Base-by-base conservation (phyloP, 2,888 invertebrate species). In the Sericinus montela region DNA sequence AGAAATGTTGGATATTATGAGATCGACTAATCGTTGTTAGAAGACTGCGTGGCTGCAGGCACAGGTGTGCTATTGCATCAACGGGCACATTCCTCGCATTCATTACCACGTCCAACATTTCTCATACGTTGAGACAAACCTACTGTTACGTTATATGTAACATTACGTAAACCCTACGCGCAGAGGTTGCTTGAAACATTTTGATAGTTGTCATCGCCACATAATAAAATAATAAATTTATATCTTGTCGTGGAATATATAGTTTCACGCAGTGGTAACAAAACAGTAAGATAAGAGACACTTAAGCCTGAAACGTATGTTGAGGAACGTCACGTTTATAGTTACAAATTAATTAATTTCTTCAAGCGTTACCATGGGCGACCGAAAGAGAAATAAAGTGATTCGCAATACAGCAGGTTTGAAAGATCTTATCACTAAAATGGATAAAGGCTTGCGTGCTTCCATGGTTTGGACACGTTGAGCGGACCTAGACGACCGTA, bases 41-140 rank as follows among this genome's bases (percentile, higher is more conserved):
- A 80, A 82, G 83, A 82, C 80, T 63, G 83, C 79, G 70, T 78
- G 83, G 80, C 84, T 65, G 56, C 62, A 32, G n/a, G 60, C 77
- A 72, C 79, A 73, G 67, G 59, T 60, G 69, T 72, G 67, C 75
- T 68, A 69, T 80, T 80, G 80, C 67, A 64, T 66, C 62, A 67
- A 69, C 25, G 19, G 55, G 58, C 49, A 55, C 63, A 82, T 80
- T 74, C 79, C 72, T 74, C 74, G 74, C 60, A 62, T 61, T 65
- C 36, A 49, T 41, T 48, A 40, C 15, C 25, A 44, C 23, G 23
- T 30, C 25, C 32, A 15, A 41, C n/a, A 14, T 37, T 37, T 42
- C 45, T 43, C 36, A 28, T 42, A 36, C 19, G 37, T 23, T 10
- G 29, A 28, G n/a, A 14, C 41, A 41, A 11, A 28, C 10, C 25